A percentile compares a stretch with the other conserved stretches of the same genome.
These are phyloP conservation scores for Lethenteron reissneri DNA, from an alignment of 2,113 vertebrate species.

Conservation along the genomic window DNA sequence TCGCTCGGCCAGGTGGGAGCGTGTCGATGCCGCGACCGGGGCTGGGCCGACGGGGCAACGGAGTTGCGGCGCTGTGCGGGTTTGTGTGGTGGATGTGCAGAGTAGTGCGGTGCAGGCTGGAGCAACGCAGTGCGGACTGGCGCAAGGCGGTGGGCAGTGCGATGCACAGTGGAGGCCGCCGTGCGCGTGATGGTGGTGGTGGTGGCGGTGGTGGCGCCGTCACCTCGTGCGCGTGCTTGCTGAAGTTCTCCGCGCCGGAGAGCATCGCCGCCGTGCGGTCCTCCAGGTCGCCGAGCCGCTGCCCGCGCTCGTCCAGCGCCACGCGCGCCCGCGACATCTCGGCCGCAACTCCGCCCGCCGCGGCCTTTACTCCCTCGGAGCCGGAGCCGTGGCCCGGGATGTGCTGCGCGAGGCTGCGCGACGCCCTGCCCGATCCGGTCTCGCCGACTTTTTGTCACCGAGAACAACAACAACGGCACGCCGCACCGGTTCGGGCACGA, in stretches of 20 bases:
- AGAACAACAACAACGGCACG: conserved; percentile 8
- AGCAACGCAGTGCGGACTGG: too few species aligned
- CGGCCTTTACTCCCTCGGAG: conserved; percentile 59
- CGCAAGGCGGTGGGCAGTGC: too few species aligned
- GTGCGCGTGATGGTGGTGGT: too few species aligned
- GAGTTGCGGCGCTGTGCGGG: too few species aligned
- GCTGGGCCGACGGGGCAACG: too few species aligned
- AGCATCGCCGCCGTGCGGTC: conserved; percentile 83
- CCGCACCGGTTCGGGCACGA: too few species aligned
- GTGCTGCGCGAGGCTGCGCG: conserved; percentile 73
- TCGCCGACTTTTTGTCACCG: conserved; percentile 42
- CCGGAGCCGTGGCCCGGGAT: conserved; percentile 55
- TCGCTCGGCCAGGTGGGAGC: too few species aligned
- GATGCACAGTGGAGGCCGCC: too few species aligned
- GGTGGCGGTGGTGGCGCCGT: neutral
- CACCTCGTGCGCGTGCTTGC: conserved; percentile 93
- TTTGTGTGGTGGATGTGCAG: too few species aligned
- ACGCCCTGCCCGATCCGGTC: conserved; percentile 68
- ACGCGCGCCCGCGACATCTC: conserved; percentile 69
- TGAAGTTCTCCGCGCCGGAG: conserved; percentile 69
- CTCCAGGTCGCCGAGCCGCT: conserved; percentile 78
- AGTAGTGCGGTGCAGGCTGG: too few species aligned
- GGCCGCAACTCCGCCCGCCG: conserved; percentile 52
- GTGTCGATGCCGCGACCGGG: too few species aligned
- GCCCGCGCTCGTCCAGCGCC: conserved; percentile 74